Base-by-base conservation (phyloP, 2,888 invertebrate species). In the Eilema sororculum region DNA sequence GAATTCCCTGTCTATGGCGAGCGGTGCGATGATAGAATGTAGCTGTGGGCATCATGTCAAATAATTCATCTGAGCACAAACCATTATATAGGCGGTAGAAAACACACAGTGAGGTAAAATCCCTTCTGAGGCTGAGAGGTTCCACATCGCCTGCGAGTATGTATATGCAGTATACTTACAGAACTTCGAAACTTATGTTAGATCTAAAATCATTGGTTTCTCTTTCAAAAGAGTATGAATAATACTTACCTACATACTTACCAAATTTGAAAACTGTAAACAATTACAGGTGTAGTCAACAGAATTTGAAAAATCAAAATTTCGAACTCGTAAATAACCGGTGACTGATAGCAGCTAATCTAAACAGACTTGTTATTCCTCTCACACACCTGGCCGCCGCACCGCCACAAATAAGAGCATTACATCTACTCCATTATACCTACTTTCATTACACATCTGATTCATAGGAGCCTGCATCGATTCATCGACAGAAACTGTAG, bases 401-500 rank as follows among this genome's bases (percentile, higher is more conserved):
- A 33, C 24, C 25, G 22, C 13, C 10, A 24, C 30, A 30, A 61
- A 56, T 37, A 52, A 52, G 37, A 25, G 37, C 60, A 64, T 64
- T 59, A 64, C n/a, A 63, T 57, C 41, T 57, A 68, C 63, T 33
- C 52, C 28, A 60, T 67, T 46, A 59, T 56, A 60, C 59, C 28
- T 67, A 66, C 67, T 58, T 64, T 41, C 46, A 58, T 37, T 30
- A 67, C 33, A 57, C 62, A 62, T 61, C 71, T 72, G 72, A 72
- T 62, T 72, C 72, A 72, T 65, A 61, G 52, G 22, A 64, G 59
- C 71, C 63, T 33, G 62, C 64, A 71, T 57, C 62, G 68, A 69
- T 61, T 69, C 69, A 69, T 65, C 69, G 57, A 62, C 46, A 67
- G 56, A 63, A 65, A 62, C 61, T 62, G 61, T 57, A 41, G 58